Evolutionary conservation across 2,113 vertebrate genomes (phyloP), one percentile per base, ranked within the genome.

Genomic region (Callorhinus ursinus): DNA sequence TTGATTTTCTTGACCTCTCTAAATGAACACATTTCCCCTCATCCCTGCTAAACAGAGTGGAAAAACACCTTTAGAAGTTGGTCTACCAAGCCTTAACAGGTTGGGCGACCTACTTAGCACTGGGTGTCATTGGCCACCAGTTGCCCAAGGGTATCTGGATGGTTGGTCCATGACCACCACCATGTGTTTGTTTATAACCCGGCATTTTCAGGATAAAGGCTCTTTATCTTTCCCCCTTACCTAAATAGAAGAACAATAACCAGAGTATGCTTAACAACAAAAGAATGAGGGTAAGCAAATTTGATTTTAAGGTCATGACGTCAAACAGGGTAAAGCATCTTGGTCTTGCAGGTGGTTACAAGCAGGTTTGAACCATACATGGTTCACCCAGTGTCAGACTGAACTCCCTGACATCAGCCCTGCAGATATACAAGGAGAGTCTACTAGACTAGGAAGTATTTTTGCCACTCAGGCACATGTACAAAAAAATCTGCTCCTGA

Each of bases 211-310:
- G 69, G 49, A 92, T 83, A 96, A 49, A 94, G 42, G 9, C 65
- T 81, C 77, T 96, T 97, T 97, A 82, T 93, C 93, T 84, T 88
- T 42, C 28, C 72, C 49, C 53, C 49, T 91, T 94, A 72, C 57
- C 79, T 91, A 88, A 96, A 86, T 51, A 95, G 63, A 15, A 92
- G 90, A 96, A 93, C 77, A 96, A 97, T 94, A 80, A 95, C 74
- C 63, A 88, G 61, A 88, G 94, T 95, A 55, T 93, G 61, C 77
- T 93, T 94, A 96, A 91, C 85, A 81, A 84, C 88, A 65, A 63
- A 90, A 79, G 77, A 92, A 83, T 77, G n/a, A 92, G 77, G 92
- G 72, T 42, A 79, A 96, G 67, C 65, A 97, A 97, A 96, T 80
- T 96, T 97, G 88, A 97, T 53, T 69, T 89, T 39, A 96, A 86